Evolutionary conservation across 2,113 vertebrate species (phyloP).

Genomic region (Stigmatopora nigra): DNA sequence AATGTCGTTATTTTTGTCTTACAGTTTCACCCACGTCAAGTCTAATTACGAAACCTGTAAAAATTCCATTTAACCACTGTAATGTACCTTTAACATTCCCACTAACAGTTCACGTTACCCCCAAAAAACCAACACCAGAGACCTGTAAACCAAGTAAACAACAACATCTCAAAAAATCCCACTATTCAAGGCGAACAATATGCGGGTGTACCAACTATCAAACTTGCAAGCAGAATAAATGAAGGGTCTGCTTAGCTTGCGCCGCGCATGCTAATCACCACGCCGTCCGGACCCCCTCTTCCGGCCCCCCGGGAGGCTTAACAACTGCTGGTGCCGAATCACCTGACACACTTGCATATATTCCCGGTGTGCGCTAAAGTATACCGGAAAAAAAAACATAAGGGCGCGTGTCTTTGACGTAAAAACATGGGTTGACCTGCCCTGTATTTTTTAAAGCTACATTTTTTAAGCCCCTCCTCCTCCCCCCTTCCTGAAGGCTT

Average conservation of each 20-base stretch:
- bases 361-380: slow-evolving; percentile 50
- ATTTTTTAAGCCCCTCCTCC: not conserved
- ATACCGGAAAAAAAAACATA: slow-evolving; percentile 33
- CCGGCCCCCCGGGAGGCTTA: slow-evolving; percentile 46
- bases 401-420: slow-evolving; percentile 39
- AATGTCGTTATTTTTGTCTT: too few species aligned
- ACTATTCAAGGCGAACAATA: not conserved
- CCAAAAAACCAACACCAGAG: too few species aligned
- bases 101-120: too few species aligned
- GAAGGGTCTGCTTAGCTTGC: slow-evolving; percentile 42
- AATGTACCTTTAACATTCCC: too few species aligned
- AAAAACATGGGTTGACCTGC: slow-evolving; percentile 33
- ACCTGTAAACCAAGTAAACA: too few species aligned
- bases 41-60: too few species aligned
- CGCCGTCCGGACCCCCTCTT: slow-evolving; percentile 46
- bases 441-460: slow-evolving; percentile 12
- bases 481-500: slow-evolving; percentile 17
- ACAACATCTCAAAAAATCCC: too few species aligned
- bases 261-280: slow-evolving; percentile 51
- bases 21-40: too few species aligned
- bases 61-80: too few species aligned
- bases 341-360: slow-evolving; percentile 56
- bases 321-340: slow-evolving; percentile 54
- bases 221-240: slow-evolving; percentile 45
- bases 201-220: not conserved